Base-by-base conservation (phyloP, 2,113 vertebrate species). In the Delphinapterus leucas region DNA sequence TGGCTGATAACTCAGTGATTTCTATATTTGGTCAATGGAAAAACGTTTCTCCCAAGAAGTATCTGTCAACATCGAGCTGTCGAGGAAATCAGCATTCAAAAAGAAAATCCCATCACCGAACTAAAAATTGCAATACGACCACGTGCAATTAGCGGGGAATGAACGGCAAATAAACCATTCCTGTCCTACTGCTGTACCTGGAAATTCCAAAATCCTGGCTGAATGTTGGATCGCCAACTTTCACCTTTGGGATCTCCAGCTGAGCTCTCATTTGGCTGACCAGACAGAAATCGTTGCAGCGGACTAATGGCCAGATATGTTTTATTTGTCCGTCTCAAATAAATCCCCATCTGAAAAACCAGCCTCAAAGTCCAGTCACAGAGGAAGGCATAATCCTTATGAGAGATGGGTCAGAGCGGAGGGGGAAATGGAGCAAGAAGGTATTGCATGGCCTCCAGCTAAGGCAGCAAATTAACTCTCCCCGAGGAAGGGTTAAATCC, bases 271-370 rank as follows among this genome's bases (percentile, higher is more conserved):
- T 33, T 93, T 98, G 97, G 97, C 98, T 98, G 97, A 77, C 84
- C 85, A 68, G 84, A 94, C 61, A 87, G 95, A 81, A 97, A 23
- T 96, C 96, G 96, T 97, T 95, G 90, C 87, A 96, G 95, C 94
- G 94, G 86, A 92, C 98, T 97, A 98, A 97, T 90, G 96, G 87
- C 97, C 93, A 97, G 98, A 87, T 97, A 98, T 63, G 91, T 98
- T 98, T 97, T 91, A 76, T 95, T 97, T 91, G 96, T 97, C 83
- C 60, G 0, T 97, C 97, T 97, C 88, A 96, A 97, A 95, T 98
- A 97, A 98, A 97, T 98, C 92, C 97, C 96, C 96, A 81, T 95
- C 96, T 96, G 90, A n/a, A 86, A 85, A 82, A 97, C 65, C 11
- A 88, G 94, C 97, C 82, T 63, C 63, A 0, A 2, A 96, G 94